A percentile compares a stretch with the other conserved stretches of the same genome.
Conservation (phyloP, 2,888 invertebrate species). For the Epinotia brunnichana region DNA sequence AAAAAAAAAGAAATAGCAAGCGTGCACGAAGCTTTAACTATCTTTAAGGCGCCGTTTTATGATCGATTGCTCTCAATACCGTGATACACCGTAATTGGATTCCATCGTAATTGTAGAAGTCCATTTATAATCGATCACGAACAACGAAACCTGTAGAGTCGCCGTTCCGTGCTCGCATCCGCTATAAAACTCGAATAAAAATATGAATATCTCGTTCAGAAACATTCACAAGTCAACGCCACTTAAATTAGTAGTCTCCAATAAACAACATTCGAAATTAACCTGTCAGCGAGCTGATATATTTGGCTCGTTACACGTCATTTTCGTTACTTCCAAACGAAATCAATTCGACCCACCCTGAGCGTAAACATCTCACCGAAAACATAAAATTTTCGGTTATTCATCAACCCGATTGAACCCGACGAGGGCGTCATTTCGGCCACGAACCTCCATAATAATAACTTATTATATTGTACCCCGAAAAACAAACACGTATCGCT, state of each 20-base stretch:
- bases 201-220: constrained; percentile 26
- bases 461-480: constrained; percentile 68
- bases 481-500: constrained; percentile 79
- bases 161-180: constrained; percentile 13
- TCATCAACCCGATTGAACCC: constrained; percentile 61
- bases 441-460: constrained; percentile 76
- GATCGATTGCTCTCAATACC: constrained; percentile 23
- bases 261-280: constrained; percentile 43
- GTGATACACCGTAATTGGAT: constrained; percentile 19
- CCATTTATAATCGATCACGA: constrained; percentile 30
- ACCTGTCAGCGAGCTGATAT: constrained; percentile 44
- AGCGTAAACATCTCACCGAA: constrained; percentile 21
- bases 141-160: constrained; percentile 17
- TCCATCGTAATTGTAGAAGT: constrained; percentile 32
- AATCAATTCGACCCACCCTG: constrained; percentile 31
- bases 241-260: constrained; percentile 32
- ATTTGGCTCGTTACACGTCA: constrained; percentile 43
- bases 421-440: constrained; percentile 61
- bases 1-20: neutral
- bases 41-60: constrained; percentile 17
- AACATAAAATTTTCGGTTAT: constrained; percentile 43
- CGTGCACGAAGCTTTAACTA: constrained; percentile 8
- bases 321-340: constrained; percentile 41
- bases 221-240: constrained; percentile 28
- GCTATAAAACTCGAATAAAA: constrained; percentile 35